These are phyloP conservation scores for Lepidothrix coronata DNA, from an alignment of 2,113 vertebrate genomes.

Conservation along the genomic window DNA sequence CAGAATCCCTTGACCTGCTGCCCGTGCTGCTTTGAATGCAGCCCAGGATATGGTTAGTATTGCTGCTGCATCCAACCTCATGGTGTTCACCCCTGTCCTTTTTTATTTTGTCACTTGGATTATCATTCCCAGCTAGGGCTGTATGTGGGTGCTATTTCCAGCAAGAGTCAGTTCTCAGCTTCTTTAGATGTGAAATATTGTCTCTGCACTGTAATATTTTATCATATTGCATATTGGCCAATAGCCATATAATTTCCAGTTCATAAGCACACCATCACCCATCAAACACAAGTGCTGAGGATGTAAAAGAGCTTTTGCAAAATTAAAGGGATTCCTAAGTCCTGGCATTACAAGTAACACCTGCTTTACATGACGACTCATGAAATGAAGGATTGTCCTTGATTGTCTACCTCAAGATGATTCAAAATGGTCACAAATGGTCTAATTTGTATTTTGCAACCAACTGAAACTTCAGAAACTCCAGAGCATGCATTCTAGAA, in stretches of 20 bases:
- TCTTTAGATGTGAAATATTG: constrained; percentile 52
- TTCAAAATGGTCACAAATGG: neutral
- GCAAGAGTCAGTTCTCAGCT: neutral
- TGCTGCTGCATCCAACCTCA: neutral
- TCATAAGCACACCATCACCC: constrained; percentile 49
- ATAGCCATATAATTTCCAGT: constrained; percentile 58
- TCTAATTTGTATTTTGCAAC: neutral
- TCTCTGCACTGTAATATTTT: constrained; percentile 23
- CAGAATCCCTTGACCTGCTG: neutral
- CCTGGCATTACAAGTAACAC: neutral
- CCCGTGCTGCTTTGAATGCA: neutral
- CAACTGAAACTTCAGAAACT: neutral
- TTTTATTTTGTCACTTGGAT: neutral
- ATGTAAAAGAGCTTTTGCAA: constrained; percentile 3
- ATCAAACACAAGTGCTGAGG: constrained; percentile 18
- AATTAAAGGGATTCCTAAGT: neutral
- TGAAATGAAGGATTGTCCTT: neutral
- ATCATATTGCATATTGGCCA: constrained; percentile 42
- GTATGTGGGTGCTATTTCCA: neutral
- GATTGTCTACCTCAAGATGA: neutral
- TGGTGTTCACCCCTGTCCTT: neutral
- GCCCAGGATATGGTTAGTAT: neutral
- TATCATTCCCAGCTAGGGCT: neutral
- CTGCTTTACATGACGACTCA: neutral
- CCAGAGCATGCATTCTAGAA: neutral